These are phyloP conservation scores for Arion vulgaris DNA, from an alignment of 1,140 invertebrate genomes.

Conservation along the genomic window DNA sequence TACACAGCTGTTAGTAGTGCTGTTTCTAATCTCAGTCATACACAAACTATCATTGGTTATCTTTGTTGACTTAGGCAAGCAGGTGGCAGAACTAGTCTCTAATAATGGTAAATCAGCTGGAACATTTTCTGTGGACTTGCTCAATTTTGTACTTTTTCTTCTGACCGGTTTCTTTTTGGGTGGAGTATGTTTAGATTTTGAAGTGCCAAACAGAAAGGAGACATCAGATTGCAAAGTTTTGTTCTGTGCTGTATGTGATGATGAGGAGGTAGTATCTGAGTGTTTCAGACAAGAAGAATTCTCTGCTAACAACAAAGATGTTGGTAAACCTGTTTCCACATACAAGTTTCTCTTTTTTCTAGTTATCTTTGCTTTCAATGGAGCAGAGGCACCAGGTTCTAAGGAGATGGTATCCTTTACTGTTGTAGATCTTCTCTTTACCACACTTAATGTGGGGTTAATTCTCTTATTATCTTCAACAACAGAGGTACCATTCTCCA, in stretches of 20 bases:
- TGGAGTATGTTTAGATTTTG: neutral
- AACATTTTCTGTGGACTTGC: neutral
- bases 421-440: no score
- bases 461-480: neutral
- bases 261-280: no score
- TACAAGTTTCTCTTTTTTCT: slow-evolving; percentile 24
- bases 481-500: neutral
- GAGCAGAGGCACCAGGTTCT: neutral
- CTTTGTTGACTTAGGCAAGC: neutral
- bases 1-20: neutral
- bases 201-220: slow-evolving; percentile 18
- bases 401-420: no score
- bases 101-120: neutral
- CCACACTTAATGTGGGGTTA: no score
- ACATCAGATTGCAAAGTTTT: slow-evolving; percentile 3
- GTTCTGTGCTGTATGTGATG: neutral
- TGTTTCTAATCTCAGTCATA: neutral
- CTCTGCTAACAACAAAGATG: neutral
- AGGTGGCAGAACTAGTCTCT: neutral
- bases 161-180: neutral
- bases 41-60: neutral
- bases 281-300: no score
- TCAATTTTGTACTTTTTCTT: neutral
- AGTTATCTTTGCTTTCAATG: neutral
- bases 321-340: neutral